Conservation (phyloP, 2,113 vertebrate species). For the Oryzias woworae region DNA sequence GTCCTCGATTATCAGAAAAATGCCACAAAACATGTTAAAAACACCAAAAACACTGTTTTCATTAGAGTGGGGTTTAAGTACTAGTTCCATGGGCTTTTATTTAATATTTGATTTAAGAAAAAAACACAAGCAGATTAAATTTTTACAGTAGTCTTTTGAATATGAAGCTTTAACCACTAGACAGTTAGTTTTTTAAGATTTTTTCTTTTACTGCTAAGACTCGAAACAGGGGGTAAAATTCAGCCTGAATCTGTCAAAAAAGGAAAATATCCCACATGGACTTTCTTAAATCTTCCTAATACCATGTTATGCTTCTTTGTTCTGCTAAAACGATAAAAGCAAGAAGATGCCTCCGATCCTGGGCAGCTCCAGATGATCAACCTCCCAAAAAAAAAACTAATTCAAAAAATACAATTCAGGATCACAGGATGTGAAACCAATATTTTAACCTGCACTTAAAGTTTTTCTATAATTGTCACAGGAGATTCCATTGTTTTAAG, state of each 20-base stretch:
- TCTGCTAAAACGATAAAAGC: not conserved
- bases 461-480: not conserved
- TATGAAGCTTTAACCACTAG: not conserved
- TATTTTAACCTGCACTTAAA: not conserved
- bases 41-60: too few relatives aligned
- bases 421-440: not conserved
- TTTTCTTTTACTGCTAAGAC: not conserved
- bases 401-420: not conserved
- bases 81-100: not conserved
- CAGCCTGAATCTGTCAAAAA: not conserved
- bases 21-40: too few relatives aligned
- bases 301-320: not conserved
- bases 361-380: not conserved
- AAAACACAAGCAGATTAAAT: not conserved
- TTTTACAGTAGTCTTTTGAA: too few relatives aligned
- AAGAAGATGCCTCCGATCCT: not conserved
- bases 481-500: too few relatives aligned
- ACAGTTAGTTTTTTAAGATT: constrained; percentile 3
- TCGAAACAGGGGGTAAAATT: not conserved
- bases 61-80: too few relatives aligned
- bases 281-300: not conserved
- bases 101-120: not conserved
- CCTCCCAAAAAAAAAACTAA: not conserved
- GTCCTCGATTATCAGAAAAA: too few relatives aligned
- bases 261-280: not conserved